These are phyloP conservation scores for Nyctibius bracteatus DNA, from an alignment of 2,113 vertebrate species.

Conservation along the genomic window DNA sequence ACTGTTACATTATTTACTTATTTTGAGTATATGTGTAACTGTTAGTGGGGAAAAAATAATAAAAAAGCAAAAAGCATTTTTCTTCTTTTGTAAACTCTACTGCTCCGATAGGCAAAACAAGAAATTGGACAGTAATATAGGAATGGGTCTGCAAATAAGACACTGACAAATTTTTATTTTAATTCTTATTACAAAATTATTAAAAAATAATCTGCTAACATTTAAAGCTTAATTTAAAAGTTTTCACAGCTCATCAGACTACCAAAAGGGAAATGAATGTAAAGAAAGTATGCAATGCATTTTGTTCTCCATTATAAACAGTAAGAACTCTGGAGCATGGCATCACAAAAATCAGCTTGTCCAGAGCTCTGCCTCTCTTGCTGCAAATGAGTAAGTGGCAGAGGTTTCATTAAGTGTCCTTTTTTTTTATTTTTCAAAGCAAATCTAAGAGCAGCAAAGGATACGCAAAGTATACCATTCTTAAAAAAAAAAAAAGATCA, in stretches of 20 bases:
- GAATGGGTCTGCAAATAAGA: not conserved
- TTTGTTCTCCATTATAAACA: not conserved
- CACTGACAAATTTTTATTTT: not conserved
- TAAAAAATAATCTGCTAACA: not conserved
- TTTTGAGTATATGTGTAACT: not conserved
- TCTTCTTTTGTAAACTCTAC: not conserved
- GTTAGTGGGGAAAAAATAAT: not conserved
- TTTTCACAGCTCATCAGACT: not conserved
- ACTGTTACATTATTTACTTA: not conserved
- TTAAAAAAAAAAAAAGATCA: not conserved
- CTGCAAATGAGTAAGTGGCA: not conserved
- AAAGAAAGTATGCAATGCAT: not conserved
- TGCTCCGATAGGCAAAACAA: not conserved
- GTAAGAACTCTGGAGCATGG: not conserved
- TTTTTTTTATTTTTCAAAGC: not conserved
- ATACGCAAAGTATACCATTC: not conserved
- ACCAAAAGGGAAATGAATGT: not conserved
- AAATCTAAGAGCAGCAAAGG: not conserved
- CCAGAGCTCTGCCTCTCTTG: not conserved
- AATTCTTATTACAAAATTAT: conserved; percentile 10
- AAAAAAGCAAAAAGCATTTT: not conserved
- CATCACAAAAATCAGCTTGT: not conserved
- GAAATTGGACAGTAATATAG: not conserved
- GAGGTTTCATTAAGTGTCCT: not conserved
- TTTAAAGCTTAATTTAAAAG: not conserved